Evolutionary conservation across 1,140 invertebrate genomes (phyloP), one percentile per base, ranked within the genome.

Genomic region (Cecropterus lyciades): DNA sequence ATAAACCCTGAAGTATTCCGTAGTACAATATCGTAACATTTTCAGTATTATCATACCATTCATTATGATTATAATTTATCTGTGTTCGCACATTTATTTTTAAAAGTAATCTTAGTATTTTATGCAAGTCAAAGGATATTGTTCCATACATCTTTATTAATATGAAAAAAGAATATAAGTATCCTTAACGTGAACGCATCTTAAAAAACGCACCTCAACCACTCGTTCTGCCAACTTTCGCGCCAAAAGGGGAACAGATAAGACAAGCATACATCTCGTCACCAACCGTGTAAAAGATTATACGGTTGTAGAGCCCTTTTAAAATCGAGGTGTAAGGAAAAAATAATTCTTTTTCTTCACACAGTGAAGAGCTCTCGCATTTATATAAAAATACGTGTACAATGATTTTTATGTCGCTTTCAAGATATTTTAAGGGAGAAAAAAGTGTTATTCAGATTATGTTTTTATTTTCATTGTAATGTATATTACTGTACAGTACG

Each of bases 241-340:
- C 60, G 60, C 60, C 48, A 63, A 63, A 63, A 63, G 60, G 60
- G 60, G 48, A 27, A 63, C 48, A 63, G 60, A 63, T 63, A 63
- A 63, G 37, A 63, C 51, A 40, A 52, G 48, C 49, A 16, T n/a
- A 52, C 33, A 42, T 30, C 60, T 63, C 48, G 40, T 52, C 59
- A 30, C 13, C 13, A 52, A 43, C 48, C 60, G 59, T 62, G 59
- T 40, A 24, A 60, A 60, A 62, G 49, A 62, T 62, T 62, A 62
- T 62, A 45, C 48, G 33, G 15, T 16, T 51, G 46, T 51, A 62
- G 59, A 8, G 46, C 59, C 46, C 59, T 62, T 62, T 62, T 15
- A 62, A 62, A 62, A 62, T 62, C 17, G 59, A 62, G 59, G 59
- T 42, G 59, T 62, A 62, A 51, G 43, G 17, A 62, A 62, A 62